Percentiles rank a stretch among this genome's conserved stretches.
Conservation (phyloP, 2,888 invertebrate species). For the Hypena proboscidalis region DNA sequence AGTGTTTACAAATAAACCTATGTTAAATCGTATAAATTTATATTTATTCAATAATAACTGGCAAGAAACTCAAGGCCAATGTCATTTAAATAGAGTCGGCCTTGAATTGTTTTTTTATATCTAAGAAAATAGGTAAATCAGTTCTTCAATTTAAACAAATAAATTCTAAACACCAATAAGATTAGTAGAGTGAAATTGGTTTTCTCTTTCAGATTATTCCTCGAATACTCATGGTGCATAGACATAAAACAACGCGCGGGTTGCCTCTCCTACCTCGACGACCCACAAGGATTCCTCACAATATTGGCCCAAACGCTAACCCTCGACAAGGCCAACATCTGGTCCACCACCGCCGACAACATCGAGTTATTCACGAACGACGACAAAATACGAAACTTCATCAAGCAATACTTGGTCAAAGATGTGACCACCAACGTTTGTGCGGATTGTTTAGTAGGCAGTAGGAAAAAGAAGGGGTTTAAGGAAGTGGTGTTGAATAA, state of each 20-base stretch:
- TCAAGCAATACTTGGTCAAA: slow-evolving; percentile 86
- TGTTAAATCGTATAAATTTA: too few relatives aligned
- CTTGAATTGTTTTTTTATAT: too few relatives aligned
- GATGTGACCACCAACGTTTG: slow-evolving; percentile 46
- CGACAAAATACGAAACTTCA: slow-evolving; percentile 88
- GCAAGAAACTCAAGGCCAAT: too few relatives aligned
- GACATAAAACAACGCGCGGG: slow-evolving; percentile 96
- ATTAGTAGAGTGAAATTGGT: not conserved
- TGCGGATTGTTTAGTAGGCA: slow-evolving; percentile 53
- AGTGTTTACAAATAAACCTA: too few relatives aligned
- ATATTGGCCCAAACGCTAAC: slow-evolving; percentile 92
- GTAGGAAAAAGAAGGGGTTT: slow-evolving; percentile 48
- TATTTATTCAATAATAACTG: too few relatives aligned
- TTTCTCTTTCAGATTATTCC: slow-evolving; percentile 83
- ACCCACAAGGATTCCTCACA: slow-evolving; percentile 92
- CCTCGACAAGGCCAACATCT: slow-evolving; percentile 88
- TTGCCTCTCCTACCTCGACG: slow-evolving; percentile 93
- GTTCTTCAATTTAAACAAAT: too few relatives aligned
- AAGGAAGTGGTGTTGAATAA: slow-evolving; percentile 49
- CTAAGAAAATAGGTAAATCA: too few relatives aligned
- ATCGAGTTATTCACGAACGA: slow-evolving; percentile 92
- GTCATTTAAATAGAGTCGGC: too few relatives aligned
- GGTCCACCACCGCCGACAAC: slow-evolving; percentile 88
- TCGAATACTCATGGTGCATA: slow-evolving; percentile 89
- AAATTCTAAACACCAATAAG: too few relatives aligned